Conservation (phyloP, 2,888 invertebrate genomes). For the Noctua janthina region DNA sequence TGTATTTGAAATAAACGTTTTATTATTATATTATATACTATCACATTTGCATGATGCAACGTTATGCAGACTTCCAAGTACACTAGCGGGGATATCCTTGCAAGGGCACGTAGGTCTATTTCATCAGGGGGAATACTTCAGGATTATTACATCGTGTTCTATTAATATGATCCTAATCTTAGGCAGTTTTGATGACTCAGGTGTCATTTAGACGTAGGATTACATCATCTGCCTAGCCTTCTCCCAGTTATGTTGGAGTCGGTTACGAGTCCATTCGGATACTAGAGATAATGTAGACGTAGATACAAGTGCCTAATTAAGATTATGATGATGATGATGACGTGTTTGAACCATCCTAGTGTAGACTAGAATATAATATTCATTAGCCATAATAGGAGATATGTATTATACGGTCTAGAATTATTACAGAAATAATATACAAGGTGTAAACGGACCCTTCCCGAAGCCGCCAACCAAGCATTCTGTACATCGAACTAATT, state of each 20-base stretch:
- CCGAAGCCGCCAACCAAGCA: not conserved
- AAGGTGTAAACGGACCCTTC: not conserved
- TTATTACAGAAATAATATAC: not conserved
- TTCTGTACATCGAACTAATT: not conserved
- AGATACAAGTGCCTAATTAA: not conserved
- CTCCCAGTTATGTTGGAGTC: not conserved
- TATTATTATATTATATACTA: not conserved
- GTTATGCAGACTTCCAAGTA: not conserved
- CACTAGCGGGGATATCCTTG: slow-evolving; percentile 17
- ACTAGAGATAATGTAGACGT: not conserved
- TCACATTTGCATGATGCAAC: slow-evolving; percentile 10
- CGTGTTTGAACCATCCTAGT: not conserved
- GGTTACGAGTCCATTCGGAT: not conserved
- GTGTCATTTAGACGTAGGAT: not conserved
- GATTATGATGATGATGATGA: not conserved
- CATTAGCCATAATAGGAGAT: not conserved
- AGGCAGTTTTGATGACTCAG: slow-evolving; percentile 10
- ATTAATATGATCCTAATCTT: slow-evolving; percentile 13
- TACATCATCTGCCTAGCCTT: not conserved
- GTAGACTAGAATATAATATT: not conserved
- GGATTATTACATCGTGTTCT: not conserved
- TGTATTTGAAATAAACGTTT: too few relatives aligned
- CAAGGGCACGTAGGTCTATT: not conserved
- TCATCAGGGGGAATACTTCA: slow-evolving; percentile 3
- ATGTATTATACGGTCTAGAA: not conserved